Conservation (phyloP, 1,140 invertebrate genomes). For the Macrosteles quadrilineatus region DNA sequence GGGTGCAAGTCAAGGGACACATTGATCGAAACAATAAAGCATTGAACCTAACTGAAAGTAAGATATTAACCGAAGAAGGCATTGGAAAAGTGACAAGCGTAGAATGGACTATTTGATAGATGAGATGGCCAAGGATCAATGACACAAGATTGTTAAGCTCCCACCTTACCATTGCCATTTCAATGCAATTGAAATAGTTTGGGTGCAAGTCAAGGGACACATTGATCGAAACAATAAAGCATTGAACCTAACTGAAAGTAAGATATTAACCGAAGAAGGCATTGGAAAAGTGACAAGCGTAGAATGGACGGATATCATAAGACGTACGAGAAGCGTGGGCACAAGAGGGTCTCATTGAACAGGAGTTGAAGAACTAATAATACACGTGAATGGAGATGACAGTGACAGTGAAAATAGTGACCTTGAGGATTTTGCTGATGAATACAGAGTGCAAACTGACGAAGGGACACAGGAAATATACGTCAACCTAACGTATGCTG, state of each 20-base stretch:
- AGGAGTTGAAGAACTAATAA: not conserved
- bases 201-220: slow-evolving; percentile 41
- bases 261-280: slow-evolving; percentile 13
- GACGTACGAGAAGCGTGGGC: not conserved
- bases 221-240: slow-evolving; percentile 14
- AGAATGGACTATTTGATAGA: slow-evolving; percentile 41
- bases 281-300: slow-evolving; percentile 3
- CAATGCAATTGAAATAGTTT: slow-evolving; percentile 43
- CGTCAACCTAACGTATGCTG: no score
- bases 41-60: slow-evolving; percentile 13
- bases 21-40: slow-evolving; percentile 14
- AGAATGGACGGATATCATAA: not conserved
- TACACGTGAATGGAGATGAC: no score
- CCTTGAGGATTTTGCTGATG: no score
- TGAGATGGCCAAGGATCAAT: slow-evolving; percentile 32
- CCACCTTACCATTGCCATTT: slow-evolving; percentile 43
- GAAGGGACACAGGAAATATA: no score
- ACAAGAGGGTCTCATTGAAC: not conserved
- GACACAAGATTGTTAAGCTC: slow-evolving; percentile 39
- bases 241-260: slow-evolving; percentile 13
- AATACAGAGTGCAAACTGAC: no score
- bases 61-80: slow-evolving; percentile 13
- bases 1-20: slow-evolving; percentile 41
- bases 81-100: slow-evolving; percentile 3
- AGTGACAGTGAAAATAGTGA: no score